These are phyloP conservation scores for Zaprionus gabonicus DNA, from an alignment of 1,140 invertebrate genomes.

Conservation along the genomic window DNA sequence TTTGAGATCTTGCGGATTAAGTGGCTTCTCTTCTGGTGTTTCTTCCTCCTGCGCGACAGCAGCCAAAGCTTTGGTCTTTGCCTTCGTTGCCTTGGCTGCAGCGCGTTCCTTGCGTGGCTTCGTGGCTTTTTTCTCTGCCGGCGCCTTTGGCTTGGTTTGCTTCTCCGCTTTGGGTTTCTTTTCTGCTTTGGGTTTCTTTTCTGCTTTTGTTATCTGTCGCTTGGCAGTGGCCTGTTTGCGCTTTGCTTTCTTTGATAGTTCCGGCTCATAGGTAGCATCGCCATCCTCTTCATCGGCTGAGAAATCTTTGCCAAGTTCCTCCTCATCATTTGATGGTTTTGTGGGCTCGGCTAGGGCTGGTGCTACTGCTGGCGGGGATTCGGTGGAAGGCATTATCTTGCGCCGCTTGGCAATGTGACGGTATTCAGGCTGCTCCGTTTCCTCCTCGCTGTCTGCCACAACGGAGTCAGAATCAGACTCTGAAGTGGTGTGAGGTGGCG, in stretches of 20 bases:
- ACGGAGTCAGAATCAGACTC: conserved; percentile 76
- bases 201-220: conserved; percentile 31
- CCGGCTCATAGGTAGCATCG: conserved; percentile 62
- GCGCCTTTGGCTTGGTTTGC: conserved; percentile 3
- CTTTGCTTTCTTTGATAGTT: conserved; percentile 28
- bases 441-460: conserved; percentile 78
- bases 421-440: conserved; percentile 62
- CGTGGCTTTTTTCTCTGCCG: not conserved
- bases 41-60: not conserved
- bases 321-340: not conserved
- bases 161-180: conserved; percentile 57
- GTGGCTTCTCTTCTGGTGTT: conserved; percentile 51
- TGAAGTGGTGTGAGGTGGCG: not conserved
- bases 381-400: conserved; percentile 38
- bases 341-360: not conserved
- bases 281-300: conserved; percentile 64
- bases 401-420: conserved; percentile 73
- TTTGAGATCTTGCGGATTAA: conserved; percentile 71
- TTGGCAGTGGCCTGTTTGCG: conserved; percentile 58
- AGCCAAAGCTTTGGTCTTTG: conserved; percentile 15
- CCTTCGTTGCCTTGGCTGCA: conserved; percentile 5
- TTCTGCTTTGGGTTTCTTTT: conserved; percentile 52
- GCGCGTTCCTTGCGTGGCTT: conserved; percentile 21
- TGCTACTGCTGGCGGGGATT: conserved; percentile 3
- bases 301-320: conserved; percentile 47